Evolutionary conservation across 2,797 vertebrate species (phyloP).

Genomic region (Miichthys miiuy): DNA sequence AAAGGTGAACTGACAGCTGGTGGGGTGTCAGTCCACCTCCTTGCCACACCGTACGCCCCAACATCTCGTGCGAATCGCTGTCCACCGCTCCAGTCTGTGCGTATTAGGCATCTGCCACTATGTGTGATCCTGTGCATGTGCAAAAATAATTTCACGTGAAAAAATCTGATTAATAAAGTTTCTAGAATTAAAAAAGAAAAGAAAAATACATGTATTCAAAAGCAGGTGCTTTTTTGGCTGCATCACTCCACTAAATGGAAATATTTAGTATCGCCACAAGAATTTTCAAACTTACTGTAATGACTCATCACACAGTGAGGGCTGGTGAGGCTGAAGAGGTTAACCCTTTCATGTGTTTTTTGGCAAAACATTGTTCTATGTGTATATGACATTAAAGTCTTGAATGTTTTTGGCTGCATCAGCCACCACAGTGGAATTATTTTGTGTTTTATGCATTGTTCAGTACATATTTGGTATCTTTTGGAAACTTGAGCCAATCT

Average conservation of each 20-base stretch:
- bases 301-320: background rate
- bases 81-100: too few relatives aligned
- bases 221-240: background rate
- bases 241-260: background rate
- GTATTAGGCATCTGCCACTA: too few relatives aligned
- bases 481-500: background rate
- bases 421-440: background rate
- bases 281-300: background rate
- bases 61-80: too few relatives aligned
- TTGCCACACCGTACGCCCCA: too few relatives aligned
- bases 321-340: background rate
- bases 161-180: too few relatives aligned
- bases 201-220: background rate
- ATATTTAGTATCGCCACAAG: background rate
- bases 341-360: background rate
- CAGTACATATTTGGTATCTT: background rate
- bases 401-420: background rate
- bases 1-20: too few relatives aligned
- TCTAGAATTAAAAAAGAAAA: too few relatives aligned
- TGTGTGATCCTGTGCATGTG: too few relatives aligned
- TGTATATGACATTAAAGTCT: background rate
- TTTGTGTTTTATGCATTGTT: background rate
- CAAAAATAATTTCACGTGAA: too few relatives aligned
- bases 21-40: too few relatives aligned
- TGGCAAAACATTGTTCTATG: background rate